Percentiles rank a stretch among this genome's conserved stretches.
These are phyloP conservation scores for Hippocampus comes DNA, from an alignment of 2,113 vertebrate species.

Conservation along the genomic window DNA sequence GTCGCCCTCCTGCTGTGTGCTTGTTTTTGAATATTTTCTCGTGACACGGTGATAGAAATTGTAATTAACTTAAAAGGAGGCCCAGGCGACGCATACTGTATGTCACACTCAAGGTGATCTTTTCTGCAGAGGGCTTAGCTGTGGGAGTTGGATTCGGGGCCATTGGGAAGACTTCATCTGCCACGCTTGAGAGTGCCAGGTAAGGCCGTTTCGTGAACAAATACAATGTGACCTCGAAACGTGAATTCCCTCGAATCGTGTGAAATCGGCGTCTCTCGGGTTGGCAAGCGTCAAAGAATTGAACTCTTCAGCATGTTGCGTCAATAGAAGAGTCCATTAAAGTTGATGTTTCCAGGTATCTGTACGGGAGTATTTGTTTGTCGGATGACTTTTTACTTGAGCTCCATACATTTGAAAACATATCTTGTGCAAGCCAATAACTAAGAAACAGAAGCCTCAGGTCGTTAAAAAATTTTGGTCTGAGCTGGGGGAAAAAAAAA, in stretches of 20 bases:
- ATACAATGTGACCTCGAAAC: neutral
- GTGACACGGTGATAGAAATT: neutral
- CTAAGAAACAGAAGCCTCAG: no score
- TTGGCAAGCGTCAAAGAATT: no score
- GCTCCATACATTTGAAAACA: no score
- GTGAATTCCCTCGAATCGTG: neutral
- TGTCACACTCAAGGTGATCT: neutral
- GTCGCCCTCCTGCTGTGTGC: neutral
- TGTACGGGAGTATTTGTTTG: no score
- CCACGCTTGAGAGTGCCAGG: slow-evolving; percentile 93
- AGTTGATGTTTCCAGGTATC: no score
- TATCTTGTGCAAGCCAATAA: no score
- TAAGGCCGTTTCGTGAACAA: slow-evolving; percentile 52
- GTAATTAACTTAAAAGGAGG: neutral
- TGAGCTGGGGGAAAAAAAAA: no score
- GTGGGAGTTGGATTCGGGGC: slow-evolving; percentile 95
- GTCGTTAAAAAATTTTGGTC: no score
- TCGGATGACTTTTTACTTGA: no score
- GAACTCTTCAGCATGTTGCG: no score
- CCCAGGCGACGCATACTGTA: neutral
- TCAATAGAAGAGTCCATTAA: no score
- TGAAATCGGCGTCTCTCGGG: neutral
- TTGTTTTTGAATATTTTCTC: neutral
- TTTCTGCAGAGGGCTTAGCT: slow-evolving; percentile 89
- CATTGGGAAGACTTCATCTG: slow-evolving; percentile 82